Conservation (phyloP, 1,140 invertebrate genomes). For the Cydia pomonella region DNA sequence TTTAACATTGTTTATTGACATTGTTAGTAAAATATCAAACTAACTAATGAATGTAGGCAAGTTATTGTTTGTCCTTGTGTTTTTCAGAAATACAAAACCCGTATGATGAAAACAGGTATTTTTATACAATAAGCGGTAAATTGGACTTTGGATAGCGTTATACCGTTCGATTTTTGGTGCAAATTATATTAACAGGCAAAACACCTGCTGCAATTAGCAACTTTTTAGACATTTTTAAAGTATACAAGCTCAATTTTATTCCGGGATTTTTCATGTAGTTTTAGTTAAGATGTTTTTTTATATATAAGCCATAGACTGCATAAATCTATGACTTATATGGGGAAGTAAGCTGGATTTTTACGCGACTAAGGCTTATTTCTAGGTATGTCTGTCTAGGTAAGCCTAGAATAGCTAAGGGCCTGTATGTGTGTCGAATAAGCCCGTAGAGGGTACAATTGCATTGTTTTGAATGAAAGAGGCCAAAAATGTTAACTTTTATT, state of each 20-base stretch:
- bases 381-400: background rate
- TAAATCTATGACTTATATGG: background rate
- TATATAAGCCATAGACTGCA: no score
- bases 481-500: background rate
- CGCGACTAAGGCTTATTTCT: background rate
- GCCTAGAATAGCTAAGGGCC: background rate
- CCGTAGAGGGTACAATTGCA: background rate
- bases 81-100: no score
- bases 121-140: background rate
- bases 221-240: slow-evolving; percentile 1
- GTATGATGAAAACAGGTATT: no score
- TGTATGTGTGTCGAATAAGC: background rate
- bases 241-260: slow-evolving; percentile 18
- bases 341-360: background rate
- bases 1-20: no score
- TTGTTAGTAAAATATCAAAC: no score
- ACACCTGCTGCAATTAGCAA: background rate
- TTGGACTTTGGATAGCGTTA: background rate
- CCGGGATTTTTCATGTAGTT: background rate
- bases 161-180: background rate
- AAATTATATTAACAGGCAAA: background rate
- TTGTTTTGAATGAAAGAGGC: background rate
- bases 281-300: slow-evolving; percentile 9
- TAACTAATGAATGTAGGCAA: no score
- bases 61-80: no score